Evolutionary conservation across 92 coral and sea anemone genomes (phyloP).

Genomic region (Palythoa heliodiscus): DNA sequence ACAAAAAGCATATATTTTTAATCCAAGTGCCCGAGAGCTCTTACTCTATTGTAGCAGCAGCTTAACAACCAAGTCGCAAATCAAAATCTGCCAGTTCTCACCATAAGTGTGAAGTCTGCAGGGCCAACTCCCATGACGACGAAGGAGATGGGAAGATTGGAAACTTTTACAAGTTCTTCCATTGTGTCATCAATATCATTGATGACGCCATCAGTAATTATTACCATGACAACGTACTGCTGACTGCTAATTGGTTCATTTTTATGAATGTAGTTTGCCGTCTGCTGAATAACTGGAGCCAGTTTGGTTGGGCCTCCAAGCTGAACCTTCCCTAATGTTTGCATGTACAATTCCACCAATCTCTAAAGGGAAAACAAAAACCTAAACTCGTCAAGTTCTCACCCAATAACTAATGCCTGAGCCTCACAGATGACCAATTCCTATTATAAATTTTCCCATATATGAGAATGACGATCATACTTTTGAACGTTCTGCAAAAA

Average conservation of each 20-base stretch:
- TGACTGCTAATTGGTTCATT: conserved; percentile 72
- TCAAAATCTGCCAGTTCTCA: conserved; percentile 33
- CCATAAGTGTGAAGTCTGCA: conserved; percentile 89
- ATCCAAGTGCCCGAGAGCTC: not conserved
- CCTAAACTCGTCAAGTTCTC: no score
- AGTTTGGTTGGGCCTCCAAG: conserved; percentile 95
- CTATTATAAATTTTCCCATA: no score
- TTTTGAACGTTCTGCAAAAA: no score
- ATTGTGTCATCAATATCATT: conserved; percentile 82
- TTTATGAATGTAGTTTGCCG: conserved; percentile 79
- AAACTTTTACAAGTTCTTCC: conserved; percentile 54
- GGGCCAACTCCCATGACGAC: conserved; percentile 94
- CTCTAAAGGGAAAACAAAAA: conserved; percentile 42
- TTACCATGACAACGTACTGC: conserved; percentile 80
- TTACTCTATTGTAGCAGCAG: no score
- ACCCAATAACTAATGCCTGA: no score
- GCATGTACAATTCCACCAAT: conserved; percentile 69
- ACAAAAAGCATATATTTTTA: not conserved
- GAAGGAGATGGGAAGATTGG: conserved; percentile 80
- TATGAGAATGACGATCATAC: no score
- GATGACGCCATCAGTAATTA: conserved; percentile 87
- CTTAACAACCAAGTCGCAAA: not conserved
- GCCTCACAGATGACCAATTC: no score
- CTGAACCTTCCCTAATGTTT: conserved; percentile 60
- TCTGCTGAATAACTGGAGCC: conserved; percentile 85